Conservation (phyloP, 2,113 vertebrate genomes). For the Cynocephalus volans region DNA sequence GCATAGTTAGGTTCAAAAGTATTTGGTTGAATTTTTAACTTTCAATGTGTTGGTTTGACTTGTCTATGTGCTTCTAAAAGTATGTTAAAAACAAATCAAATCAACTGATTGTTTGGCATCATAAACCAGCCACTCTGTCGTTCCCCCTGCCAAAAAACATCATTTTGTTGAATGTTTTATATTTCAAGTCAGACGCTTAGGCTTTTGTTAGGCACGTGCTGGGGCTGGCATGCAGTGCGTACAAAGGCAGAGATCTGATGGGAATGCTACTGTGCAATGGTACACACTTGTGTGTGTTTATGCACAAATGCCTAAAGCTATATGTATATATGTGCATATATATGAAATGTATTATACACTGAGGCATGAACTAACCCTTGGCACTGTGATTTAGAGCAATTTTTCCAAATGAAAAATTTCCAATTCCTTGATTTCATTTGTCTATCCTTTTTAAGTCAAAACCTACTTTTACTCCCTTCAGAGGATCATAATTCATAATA, state of each 20-base stretch:
- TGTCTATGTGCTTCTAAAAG: neutral
- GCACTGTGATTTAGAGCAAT: neutral
- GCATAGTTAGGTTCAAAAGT: neutral
- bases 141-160: neutral
- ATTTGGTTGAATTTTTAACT: neutral
- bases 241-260: neutral
- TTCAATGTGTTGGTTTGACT: neutral
- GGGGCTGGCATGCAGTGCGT: neutral
- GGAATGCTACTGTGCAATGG: neutral
- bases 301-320: neutral
- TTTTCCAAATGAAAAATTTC: slow-evolving; percentile 19
- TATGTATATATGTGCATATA: neutral
- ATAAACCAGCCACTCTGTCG: neutral
- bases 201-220: neutral
- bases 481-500: neutral
- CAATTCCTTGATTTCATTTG: slow-evolving; percentile 38
- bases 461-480: neutral
- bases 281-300: neutral
- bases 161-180: neutral
- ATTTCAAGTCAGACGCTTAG: neutral
- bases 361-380: neutral
- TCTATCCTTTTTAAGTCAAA: slow-evolving; percentile 4
- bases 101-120: neutral
- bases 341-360: neutral
- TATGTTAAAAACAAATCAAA: neutral